Conservation (phyloP, 2,888 invertebrate genomes). For the Idaea dimidiata region DNA sequence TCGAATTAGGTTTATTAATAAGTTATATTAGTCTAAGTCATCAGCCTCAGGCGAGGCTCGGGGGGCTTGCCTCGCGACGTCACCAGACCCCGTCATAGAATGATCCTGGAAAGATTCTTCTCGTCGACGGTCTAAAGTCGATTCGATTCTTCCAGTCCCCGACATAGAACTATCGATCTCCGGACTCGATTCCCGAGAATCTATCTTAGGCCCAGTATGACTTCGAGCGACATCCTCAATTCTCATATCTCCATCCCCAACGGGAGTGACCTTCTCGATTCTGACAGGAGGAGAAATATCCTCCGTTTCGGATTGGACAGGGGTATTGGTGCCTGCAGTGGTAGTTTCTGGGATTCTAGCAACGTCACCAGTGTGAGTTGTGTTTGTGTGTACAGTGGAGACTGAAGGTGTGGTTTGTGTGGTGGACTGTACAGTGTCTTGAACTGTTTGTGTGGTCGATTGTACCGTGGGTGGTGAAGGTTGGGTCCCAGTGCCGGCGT, state of each 20-base stretch:
- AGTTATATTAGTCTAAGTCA: constrained; percentile 58
- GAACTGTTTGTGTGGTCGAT: constrained; percentile 75
- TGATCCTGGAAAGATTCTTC: constrained; percentile 21
- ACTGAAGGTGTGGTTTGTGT: constrained; percentile 72
- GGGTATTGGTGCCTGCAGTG: constrained; percentile 51
- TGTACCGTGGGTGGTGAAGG: constrained; percentile 67
- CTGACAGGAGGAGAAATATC: constrained; percentile 11
- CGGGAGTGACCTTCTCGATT: constrained; percentile 30
- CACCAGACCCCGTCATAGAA: background rate
- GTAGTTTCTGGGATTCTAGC: constrained; percentile 47
- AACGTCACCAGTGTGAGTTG: constrained; percentile 69
- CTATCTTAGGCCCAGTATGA: constrained; percentile 30
- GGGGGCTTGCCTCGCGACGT: constrained; percentile 36
- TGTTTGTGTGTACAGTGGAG: constrained; percentile 70
- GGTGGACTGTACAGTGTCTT: constrained; percentile 73
- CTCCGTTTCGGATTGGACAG: constrained; percentile 37
- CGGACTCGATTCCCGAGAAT: background rate
- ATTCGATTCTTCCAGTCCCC: constrained; percentile 8
- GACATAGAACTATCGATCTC: background rate
- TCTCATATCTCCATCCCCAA: constrained; percentile 44
- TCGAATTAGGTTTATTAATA: constrained; percentile 26
- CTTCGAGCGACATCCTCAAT: constrained; percentile 65
- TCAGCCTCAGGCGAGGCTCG: constrained; percentile 62
- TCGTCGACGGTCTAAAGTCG: constrained; percentile 69
- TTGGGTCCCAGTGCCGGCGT: constrained; percentile 71